phyloP scores from a whole-genome alignment of 92 coral and sea anemone species.

The Nematostella vectensis region DNA sequence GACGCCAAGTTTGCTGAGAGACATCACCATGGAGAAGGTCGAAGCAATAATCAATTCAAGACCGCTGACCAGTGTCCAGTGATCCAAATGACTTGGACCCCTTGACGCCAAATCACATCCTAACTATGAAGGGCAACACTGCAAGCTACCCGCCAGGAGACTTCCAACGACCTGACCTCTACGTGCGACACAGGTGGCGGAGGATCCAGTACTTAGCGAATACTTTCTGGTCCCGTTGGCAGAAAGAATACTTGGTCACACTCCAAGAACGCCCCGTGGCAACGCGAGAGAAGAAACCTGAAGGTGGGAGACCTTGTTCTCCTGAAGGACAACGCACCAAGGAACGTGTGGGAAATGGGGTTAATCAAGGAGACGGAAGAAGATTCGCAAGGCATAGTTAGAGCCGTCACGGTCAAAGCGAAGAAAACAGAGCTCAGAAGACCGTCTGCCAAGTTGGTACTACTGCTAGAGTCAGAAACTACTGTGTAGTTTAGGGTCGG shows the following conservation, averaged over 20 bases:
- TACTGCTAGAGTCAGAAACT: conserved; percentile 5
- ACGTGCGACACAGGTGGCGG: conserved; percentile 5
- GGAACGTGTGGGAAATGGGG: conserved; percentile 2
- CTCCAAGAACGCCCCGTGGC: conserved; percentile 12
- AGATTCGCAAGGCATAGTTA: conserved; percentile 10
- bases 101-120: no score
- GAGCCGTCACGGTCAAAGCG: conserved; percentile 8
- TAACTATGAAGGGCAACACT: no score
- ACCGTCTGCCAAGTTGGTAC: conserved; percentile 8
- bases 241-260: conserved; percentile 13
- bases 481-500: not conserved
- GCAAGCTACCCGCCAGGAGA: not conserved
- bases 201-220: conserved; percentile 19
- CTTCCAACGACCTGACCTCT: no score
- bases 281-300: conserved; percentile 5
- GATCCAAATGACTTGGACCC: no score
- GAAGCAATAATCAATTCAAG: no score
- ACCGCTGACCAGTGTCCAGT: no score
- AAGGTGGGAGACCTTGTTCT: conserved; percentile 14
- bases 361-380: not conserved
- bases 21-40: not conserved
- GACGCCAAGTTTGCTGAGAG: not conserved
- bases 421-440: conserved; percentile 2
- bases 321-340: not conserved
- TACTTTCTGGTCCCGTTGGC: conserved; percentile 21